Evolutionary conservation across 1,140 invertebrate species (phyloP).

Genomic region (Tribolium castaneum): DNA sequence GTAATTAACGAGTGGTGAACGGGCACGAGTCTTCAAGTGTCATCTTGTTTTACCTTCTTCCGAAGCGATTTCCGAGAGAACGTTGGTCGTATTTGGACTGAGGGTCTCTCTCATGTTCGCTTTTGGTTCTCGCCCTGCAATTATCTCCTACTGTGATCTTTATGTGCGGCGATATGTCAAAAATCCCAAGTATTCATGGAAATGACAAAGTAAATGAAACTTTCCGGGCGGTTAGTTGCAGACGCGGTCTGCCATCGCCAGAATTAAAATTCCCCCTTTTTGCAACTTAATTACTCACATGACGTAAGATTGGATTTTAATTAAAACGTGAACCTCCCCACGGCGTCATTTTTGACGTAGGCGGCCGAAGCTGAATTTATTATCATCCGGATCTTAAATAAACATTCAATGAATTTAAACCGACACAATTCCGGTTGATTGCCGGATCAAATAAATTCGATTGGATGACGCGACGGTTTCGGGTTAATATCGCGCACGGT

Average conservation of each 20-base stretch:
- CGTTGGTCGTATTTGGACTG: not conserved
- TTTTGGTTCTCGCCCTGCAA: slow-evolving; percentile 7
- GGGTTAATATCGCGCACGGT: slow-evolving; percentile 22
- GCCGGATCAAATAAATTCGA: slow-evolving; percentile 37
- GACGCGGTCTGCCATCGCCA: slow-evolving; percentile 35
- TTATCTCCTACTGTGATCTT: slow-evolving; percentile 1
- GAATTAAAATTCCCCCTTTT: slow-evolving; percentile 49
- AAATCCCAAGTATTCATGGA: slow-evolving; percentile 38
- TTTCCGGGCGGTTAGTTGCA: slow-evolving; percentile 41
- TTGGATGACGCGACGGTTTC: slow-evolving; percentile 33
- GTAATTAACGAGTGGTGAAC: slow-evolving; percentile 7
- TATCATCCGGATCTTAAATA: slow-evolving; percentile 8
- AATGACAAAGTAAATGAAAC: slow-evolving; percentile 48
- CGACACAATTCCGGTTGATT: slow-evolving; percentile 38
- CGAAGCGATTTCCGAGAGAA: not conserved
- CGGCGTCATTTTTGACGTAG: slow-evolving; percentile 32
- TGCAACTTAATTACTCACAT: slow-evolving; percentile 50
- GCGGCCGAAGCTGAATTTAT: slow-evolving; percentile 29
- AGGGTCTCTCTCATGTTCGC: not conserved
- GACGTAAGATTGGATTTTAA: slow-evolving; percentile 51
- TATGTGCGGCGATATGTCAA: slow-evolving; percentile 38
- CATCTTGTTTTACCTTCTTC: slow-evolving; percentile 2
- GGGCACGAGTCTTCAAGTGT: not conserved
- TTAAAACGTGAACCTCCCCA: slow-evolving; percentile 43
- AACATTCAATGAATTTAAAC: slow-evolving; percentile 23